Conservation (phyloP, 2,888 invertebrate genomes). For the Leptura quadrifasciata region DNA sequence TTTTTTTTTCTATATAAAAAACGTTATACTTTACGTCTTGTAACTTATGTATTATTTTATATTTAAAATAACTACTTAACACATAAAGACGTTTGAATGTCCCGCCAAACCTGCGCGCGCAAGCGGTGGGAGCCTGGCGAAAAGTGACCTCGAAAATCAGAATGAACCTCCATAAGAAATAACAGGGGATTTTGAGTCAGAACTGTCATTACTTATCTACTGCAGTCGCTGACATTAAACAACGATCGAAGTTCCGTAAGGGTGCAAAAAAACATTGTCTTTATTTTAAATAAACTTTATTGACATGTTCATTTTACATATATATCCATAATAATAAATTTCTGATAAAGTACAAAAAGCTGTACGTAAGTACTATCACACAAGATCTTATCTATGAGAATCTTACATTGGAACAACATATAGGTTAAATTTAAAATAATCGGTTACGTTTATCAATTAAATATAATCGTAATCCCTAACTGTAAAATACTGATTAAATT, state of each 20-base stretch:
- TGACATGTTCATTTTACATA: slow-evolving; percentile 60
- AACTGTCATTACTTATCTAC: too few relatives aligned
- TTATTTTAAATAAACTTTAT: slow-evolving; percentile 60
- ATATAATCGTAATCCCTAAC: slow-evolving; percentile 57
- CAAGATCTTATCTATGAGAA: slow-evolving; percentile 56
- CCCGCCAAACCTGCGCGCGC: too few relatives aligned
- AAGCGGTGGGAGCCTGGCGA: too few relatives aligned
- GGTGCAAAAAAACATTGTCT: slow-evolving; percentile 36
- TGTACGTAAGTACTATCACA: slow-evolving; percentile 67
- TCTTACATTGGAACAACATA: slow-evolving; percentile 44
- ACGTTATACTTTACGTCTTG: too few relatives aligned
- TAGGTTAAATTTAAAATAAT: slow-evolving; percentile 44
- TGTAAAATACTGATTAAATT: slow-evolving; percentile 60
- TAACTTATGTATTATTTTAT: too few relatives aligned
- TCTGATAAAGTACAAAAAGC: slow-evolving; percentile 66
- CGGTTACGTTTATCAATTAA: slow-evolving; percentile 52
- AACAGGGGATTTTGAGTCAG: too few relatives aligned
- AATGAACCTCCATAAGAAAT: too few relatives aligned
- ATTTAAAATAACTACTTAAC: too few relatives aligned
- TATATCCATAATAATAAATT: slow-evolving; percentile 62
- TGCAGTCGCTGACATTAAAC: too few relatives aligned
- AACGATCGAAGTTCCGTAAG: neutral
- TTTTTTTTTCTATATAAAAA: too few relatives aligned
- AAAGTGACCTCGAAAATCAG: too few relatives aligned
- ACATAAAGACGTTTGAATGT: too few relatives aligned